A percentile compares a stretch with the other conserved stretches of the same genome.
Conservation (phyloP, 1,140 invertebrate species). For the Drosophila lacteicornis region DNA sequence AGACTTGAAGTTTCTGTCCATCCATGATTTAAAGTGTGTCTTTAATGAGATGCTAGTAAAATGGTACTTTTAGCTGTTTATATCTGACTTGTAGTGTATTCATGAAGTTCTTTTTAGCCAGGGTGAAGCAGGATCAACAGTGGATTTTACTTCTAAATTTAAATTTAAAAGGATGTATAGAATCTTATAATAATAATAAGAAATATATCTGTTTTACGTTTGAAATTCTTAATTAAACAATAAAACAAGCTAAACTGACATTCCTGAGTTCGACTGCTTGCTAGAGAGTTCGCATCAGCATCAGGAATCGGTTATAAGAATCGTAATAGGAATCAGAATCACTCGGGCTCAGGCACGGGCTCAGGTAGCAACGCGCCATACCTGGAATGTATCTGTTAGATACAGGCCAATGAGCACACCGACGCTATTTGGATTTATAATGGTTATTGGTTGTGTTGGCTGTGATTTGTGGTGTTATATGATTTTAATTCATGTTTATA, state of each 20-base stretch:
- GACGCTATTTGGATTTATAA: conserved; percentile 46
- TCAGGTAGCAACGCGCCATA: conserved; percentile 69
- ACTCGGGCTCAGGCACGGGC: conserved; percentile 3
- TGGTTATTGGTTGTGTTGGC: conserved; percentile 13
- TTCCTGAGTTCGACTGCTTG: conserved; percentile 15
- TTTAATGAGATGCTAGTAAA: neutral
- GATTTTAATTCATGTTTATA: conserved; percentile 40
- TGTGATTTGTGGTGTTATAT: conserved; percentile 26
- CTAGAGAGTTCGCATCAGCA: conserved; percentile 36
- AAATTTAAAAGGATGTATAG: neutral
- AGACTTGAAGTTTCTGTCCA: no score
- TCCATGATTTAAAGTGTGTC: neutral
- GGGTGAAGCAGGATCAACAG: no score
- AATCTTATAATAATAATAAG: neutral
- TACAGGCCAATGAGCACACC: conserved; percentile 56
- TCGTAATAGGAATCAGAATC: conserved; percentile 9
- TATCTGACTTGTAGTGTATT: neutral
- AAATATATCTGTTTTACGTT: neutral
- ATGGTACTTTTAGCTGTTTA: neutral
- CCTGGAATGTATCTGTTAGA: conserved; percentile 77
- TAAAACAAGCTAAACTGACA: conserved; percentile 20
- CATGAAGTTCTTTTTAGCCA: no score
- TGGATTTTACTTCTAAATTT: neutral
- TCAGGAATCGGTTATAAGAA: conserved; percentile 20
- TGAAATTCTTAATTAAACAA: neutral